Evolutionary conservation across 2,113 vertebrate genomes (phyloP), one percentile per base, ranked within the genome.

Genomic region (Emydura subglobosa): DNA sequence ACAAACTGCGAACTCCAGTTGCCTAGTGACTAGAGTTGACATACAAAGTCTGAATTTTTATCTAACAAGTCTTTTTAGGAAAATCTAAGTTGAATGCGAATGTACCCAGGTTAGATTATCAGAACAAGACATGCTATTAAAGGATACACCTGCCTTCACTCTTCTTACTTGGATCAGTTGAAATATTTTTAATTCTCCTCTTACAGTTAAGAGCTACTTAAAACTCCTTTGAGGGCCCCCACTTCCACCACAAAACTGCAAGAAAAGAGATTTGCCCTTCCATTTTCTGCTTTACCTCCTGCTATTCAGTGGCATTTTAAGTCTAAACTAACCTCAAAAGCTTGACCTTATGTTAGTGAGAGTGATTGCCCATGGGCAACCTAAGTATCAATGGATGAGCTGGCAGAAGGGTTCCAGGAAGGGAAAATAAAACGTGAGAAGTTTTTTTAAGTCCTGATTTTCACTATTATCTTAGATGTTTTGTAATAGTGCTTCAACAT

Each of bases 331-430:
- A 27, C 78, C 57, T 84, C 72, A 90, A 54, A 21, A 82, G 68
- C 39, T 61, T 88, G 79, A 88, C 84, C 16, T 65, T 57, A 92
- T 88, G 83, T 90, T 87, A 96, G 81, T 1, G 72, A 88, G 80
- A 11, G 2, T 92, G 88, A 65, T 21, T 94, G 49, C 65, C 83
- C 65, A 82, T 22, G 88, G n/a, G 53, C 88, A 92, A 91, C 53
- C 34, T 96, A 95, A 93, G 88, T 79, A 94, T 86, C 50, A 95
- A 80, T 84, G 86, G 81, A 87, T 90, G 79, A 97, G 53, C 61
- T 92, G 65, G 87, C 89, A 95, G 50, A 91, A 88, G 47, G 42
- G 42, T 47, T 47, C 24, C 91, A 83, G 65, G 81, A 95, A 92
- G 7, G 31, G 65, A 90, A 94, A 17, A 42, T 34, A 92, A 90